phyloP scores from a whole-genome alignment of 2,888 invertebrate genomes.

The Caenorhabditis wallacei region DNA sequence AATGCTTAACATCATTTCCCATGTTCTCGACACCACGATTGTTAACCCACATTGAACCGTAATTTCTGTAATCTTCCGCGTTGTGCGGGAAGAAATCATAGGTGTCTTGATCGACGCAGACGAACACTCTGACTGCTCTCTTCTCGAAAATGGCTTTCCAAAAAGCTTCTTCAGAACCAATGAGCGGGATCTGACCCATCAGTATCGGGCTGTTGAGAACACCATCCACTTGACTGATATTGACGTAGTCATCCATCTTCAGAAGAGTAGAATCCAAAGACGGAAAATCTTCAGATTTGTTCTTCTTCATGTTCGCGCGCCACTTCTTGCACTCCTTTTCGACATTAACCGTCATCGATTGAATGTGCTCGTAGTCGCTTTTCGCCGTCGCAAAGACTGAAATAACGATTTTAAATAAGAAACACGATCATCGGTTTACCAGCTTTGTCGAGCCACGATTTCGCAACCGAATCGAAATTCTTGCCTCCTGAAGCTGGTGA shows the following conservation, averaged over 20 bases:
- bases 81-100: conserved; percentile 37
- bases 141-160: conserved; percentile 46
- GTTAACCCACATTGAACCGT: conserved; percentile 45
- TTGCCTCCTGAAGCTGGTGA: background rate
- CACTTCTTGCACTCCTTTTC: conserved; percentile 10
- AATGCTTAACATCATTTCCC: conserved; percentile 20
- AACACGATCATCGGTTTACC: background rate
- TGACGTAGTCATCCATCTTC: conserved; percentile 20
- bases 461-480: background rate
- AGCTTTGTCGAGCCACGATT: background rate
- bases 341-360: conserved; percentile 7
- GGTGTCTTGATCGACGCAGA: background rate
- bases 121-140: background rate
- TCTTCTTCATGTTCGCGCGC: background rate
- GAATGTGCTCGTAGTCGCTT: background rate
- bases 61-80: conserved; percentile 17
- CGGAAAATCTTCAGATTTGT: conserved; percentile 32
- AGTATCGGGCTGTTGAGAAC: background rate
- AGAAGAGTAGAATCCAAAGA: conserved; percentile 31
- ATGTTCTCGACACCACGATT: conserved; percentile 27
- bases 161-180: conserved; percentile 29
- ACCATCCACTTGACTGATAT: conserved; percentile 25
- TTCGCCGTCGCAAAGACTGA: background rate
- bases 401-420: background rate
- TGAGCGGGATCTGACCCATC: conserved; percentile 25